Evolutionary conservation across 2,113 vertebrate genomes (phyloP).

Genomic region (Microcebus griseorufus): DNA sequence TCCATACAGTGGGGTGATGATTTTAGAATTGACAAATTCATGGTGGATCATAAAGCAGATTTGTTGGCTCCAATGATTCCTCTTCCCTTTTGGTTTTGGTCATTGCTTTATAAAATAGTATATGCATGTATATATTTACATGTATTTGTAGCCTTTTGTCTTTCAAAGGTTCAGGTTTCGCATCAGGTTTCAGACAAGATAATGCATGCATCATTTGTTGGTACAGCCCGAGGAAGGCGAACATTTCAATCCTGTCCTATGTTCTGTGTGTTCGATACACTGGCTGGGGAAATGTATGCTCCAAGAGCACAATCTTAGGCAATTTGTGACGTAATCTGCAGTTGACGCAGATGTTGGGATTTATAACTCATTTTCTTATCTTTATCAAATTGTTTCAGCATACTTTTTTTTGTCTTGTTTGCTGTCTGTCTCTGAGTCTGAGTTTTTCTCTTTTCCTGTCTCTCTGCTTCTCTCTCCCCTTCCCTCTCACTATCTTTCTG

Average conservation of each 20-base stretch:
- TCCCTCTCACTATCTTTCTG: not conserved
- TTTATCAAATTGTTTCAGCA: not conserved
- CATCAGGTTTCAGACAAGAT: not conserved
- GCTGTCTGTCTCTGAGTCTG: not conserved
- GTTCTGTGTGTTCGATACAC: not conserved
- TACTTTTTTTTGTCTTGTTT: not conserved
- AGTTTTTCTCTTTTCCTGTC: not conserved
- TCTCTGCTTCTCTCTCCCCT: not conserved
- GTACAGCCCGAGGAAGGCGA: not conserved
- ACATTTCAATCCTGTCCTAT: not conserved
- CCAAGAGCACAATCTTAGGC: too few relatives aligned
- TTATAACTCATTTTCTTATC: not conserved
- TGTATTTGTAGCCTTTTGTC: not conserved
- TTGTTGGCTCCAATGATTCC: not conserved
- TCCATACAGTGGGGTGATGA: not conserved
- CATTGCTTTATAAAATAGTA: not conserved
- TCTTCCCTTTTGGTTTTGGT: not conserved
- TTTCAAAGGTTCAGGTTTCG: not conserved
- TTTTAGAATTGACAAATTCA: conserved; percentile 28
- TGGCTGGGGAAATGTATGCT: too few relatives aligned
- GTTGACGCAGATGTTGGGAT: not conserved
- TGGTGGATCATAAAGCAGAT: not conserved
- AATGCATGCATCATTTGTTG: not conserved
- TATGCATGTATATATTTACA: not conserved
- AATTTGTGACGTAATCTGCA: not conserved